Evolutionary conservation across 2,797 vertebrate genomes (phyloP).

Genomic region (Natrix natrix): DNA sequence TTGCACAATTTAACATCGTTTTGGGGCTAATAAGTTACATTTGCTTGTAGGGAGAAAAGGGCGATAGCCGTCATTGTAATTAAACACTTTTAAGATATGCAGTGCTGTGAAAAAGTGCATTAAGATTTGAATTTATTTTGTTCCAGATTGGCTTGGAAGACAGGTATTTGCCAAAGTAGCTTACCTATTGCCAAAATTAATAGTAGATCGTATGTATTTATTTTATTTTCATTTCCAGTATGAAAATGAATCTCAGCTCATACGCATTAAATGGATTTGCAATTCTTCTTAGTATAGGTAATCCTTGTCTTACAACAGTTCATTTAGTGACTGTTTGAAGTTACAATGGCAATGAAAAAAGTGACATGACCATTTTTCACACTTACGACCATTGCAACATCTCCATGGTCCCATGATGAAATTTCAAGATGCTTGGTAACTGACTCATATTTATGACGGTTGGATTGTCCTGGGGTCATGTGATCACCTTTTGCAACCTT

Average conservation of each 20-base stretch:
- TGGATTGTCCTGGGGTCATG: neutral
- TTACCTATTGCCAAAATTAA: neutral
- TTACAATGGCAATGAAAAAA: neutral
- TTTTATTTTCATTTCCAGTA: neutral
- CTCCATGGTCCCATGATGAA: neutral
- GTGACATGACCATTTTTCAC: neutral
- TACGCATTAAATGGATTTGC: neutral
- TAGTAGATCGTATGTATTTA: neutral
- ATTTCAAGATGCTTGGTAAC: neutral
- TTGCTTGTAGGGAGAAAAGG: neutral
- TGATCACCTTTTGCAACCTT: neutral
- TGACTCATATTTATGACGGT: neutral
- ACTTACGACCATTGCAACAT: neutral
- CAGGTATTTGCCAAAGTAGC: neutral
- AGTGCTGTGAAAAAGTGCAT: neutral
- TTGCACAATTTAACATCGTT: conserved; percentile 35
- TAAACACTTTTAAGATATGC: neutral
- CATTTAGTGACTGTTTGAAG: neutral
- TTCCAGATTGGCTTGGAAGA: neutral
- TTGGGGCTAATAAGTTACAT: neutral
- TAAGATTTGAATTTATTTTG: neutral
- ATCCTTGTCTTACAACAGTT: neutral
- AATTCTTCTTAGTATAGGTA: neutral
- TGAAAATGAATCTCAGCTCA: neutral
- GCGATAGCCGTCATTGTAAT: neutral